A percentile compares a stretch with the other conserved stretches of the same genome.
Conservation (phyloP, 1,140 invertebrate genomes). For the Nephila pilipes region DNA sequence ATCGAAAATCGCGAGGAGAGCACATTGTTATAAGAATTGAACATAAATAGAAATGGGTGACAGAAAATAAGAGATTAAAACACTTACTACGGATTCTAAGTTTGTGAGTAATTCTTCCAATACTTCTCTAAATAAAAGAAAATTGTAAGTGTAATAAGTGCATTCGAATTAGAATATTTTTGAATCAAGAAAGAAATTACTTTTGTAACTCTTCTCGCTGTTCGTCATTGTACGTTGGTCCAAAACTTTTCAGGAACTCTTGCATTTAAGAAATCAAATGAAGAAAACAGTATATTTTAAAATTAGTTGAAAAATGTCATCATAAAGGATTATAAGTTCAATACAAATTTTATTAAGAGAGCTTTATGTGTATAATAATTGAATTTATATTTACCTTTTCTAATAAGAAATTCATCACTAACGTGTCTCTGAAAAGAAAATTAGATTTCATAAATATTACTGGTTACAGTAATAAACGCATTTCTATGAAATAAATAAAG, state of each 20-base stretch:
- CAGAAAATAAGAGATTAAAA: neutral
- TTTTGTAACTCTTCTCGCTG: neutral
- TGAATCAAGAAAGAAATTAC: neutral
- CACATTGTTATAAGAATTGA: too few relatives aligned
- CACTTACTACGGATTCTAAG: neutral
- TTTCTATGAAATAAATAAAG: too few relatives aligned
- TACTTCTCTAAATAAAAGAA: neutral
- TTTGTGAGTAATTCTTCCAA: neutral
- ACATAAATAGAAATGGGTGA: too few relatives aligned
- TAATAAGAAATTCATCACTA: neutral
- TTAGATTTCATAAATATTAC: neutral
- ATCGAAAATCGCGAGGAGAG: too few relatives aligned
- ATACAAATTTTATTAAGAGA: too few relatives aligned
- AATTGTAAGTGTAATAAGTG: neutral
- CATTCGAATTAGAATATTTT: neutral
- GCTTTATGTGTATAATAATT: too few relatives aligned
- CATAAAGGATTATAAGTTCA: neutral
- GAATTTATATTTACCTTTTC: conserved; percentile 2
- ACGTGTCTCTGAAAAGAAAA: neutral
- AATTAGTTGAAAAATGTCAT: too few relatives aligned
- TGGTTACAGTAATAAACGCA: too few relatives aligned
- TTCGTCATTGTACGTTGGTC: conserved; percentile 33
- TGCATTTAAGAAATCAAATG: neutral
- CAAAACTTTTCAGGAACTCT: conserved; percentile 52
- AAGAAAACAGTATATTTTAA: too few relatives aligned